Evolutionary conservation across 2,113 vertebrate species (phyloP), one percentile per base, ranked within the genome.

Genomic region (Cryptotis parvus): DNA sequence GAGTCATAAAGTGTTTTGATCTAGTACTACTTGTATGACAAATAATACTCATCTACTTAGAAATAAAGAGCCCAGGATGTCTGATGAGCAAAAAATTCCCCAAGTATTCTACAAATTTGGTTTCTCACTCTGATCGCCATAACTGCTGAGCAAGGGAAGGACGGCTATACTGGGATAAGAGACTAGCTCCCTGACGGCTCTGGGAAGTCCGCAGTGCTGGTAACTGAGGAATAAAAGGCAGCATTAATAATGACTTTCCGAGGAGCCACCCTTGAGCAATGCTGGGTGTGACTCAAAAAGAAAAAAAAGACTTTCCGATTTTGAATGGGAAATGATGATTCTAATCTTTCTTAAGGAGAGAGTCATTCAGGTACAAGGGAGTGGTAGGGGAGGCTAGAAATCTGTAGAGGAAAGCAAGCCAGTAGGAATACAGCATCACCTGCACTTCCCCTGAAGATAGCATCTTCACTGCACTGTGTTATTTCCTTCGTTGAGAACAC

Each of bases 41-140:
- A 89, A 26, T 2, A 65, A 49, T 22, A 49, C 72, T 87, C 33
- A 7, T 55, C 18, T 66, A 9, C 9, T 75, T 24, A 41, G 1
- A 58, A 75, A 20, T 79, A 43, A 84, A 70, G 31, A 29, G 4
- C 26, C 24, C 3, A 85, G 29, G 6, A 6, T 27, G 2, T 68
- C 27, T 70, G 41, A 89, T 85, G 9, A 70, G n/a, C 68, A 76
- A 81, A 76, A 81, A 75, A 69, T 85, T 89, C 41, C 26, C 20
- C 39, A 6, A 18, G 2, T 52, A 22, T 37, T 7, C 6, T 0
- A 6, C 45, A 52, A 70, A 80, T 11, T 27, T 35, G 29, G 9
- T 0, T 33, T 45, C 7, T 86, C 29, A 66, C 16, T 31, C 14
- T 35, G 24, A 15, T 7, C 7, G 61, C 68, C 29, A 29, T 68